Conservation (phyloP, 1,140 invertebrate genomes). For the Camponotus floridanus region DNA sequence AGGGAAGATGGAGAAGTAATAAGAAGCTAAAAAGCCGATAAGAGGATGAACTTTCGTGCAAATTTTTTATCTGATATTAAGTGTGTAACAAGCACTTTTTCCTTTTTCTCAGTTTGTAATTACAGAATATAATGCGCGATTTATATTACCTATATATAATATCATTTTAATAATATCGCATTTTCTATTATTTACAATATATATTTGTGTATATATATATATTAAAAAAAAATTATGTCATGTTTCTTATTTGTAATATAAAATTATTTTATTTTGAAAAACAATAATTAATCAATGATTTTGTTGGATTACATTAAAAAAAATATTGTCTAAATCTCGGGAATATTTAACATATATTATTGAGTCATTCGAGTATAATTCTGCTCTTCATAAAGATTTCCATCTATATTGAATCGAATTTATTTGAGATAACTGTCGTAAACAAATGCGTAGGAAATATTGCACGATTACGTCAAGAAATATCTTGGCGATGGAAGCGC, state of each 20-base stretch:
- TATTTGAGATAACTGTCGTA: background rate
- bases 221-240: too few species aligned
- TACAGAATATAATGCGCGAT: background rate
- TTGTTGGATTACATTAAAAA: conserved; percentile 1
- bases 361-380: background rate
- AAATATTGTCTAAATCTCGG: background rate
- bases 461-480: background rate
- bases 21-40: background rate
- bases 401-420: background rate
- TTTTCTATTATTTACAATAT: background rate
- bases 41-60: background rate
- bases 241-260: background rate
- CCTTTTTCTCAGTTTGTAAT: background rate
- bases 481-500: conserved; percentile 21
- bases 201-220: too few species aligned
- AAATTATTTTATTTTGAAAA: conserved; percentile 19
- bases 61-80: background rate
- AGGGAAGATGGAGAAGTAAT: background rate
- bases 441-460: conserved; percentile 15
- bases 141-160: too few species aligned
- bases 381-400: background rate
- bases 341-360: background rate
- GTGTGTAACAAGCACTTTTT: background rate
- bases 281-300: background rate
- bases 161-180: background rate